Base-by-base conservation (phyloP, 2,888 invertebrate species). In the Cremastinae sp. region DNA sequence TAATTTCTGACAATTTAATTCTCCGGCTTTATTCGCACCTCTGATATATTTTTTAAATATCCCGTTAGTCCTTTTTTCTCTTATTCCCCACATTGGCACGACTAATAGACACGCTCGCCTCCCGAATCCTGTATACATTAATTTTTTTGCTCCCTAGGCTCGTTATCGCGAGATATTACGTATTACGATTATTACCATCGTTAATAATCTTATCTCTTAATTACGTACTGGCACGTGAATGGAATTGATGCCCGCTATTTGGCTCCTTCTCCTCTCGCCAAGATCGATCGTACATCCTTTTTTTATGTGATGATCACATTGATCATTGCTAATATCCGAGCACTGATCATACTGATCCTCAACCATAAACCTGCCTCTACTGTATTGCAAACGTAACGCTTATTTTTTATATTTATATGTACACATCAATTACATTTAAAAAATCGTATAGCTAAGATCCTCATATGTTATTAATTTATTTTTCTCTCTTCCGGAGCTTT, bases 161-260 rank as follows among this genome's bases (percentile, higher is more conserved):
- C 68, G 62, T 76, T 76, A 76, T 72, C 75, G 65, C 72, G 43
- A 62, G 72, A 68, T 72, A 72, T 75, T 71, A 62, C 62, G 70
- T 71, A 71, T 71, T 71, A 73, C 65, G 73, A 74, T 74, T 73
- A 75, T 68, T 53, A 69, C 68, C 56, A 14, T 76, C 75, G 75
- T 76, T 76, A 72, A 76, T 76, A 72, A 76, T 76, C 73, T 73
- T 72, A 76, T 73, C 75, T 69, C 75, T 76, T 76, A 68, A 76
- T 76, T 76, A 69, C 64, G 53, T 38, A 43, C 58, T 69, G 62
- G 68, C 75, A 76, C 75, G 75, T 76, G 73, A 76, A 73, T 69
- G 16, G 72, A 73, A 76, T 68, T 73, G 72, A 76, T 69, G 73
- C 64, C 28, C 9, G 45, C 58, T 45, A 20, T 64, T 34, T 49